Conservation (phyloP, 2,888 invertebrate genomes). For the Andrena hattorfiana region DNA sequence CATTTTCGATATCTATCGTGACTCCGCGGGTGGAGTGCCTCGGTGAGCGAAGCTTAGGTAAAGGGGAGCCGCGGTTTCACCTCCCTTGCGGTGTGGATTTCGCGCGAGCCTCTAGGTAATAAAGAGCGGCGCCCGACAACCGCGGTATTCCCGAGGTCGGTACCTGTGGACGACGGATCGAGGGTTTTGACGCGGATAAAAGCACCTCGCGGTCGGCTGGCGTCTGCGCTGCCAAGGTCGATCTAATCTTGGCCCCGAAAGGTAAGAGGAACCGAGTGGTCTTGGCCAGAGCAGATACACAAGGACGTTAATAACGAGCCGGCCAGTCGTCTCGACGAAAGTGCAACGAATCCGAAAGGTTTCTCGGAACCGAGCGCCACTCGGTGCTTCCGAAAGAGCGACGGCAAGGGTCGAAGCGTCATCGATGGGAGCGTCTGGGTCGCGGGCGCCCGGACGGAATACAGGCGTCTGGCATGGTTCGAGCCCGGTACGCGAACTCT, state of each 20-base stretch:
- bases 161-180: constrained; percentile 24
- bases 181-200: constrained; percentile 53
- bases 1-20: background rate
- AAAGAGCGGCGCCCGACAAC: constrained; percentile 39
- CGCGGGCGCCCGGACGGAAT: constrained; percentile 10
- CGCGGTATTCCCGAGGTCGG: constrained; percentile 43
- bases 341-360: constrained; percentile 30
- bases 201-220: constrained; percentile 25
- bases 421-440: constrained; percentile 36
- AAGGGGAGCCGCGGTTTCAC: constrained; percentile 16
- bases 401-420: constrained; percentile 15
- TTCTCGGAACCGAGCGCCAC: constrained; percentile 51
- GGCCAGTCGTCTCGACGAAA: constrained; percentile 4
- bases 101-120: constrained; percentile 13
- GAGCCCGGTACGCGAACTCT: constrained; percentile 9
- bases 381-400: background rate
- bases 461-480: constrained; percentile 42
- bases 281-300: constrained; percentile 10
- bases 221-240: constrained; percentile 66
- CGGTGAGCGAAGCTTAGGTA: constrained; percentile 18
- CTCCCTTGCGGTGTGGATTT: constrained; percentile 40
- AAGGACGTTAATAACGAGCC: constrained; percentile 48
- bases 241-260: constrained; percentile 61
- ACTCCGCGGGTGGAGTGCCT: background rate
- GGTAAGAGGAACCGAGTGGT: constrained; percentile 40